phyloP scores from a whole-genome alignment of 1,140 invertebrate species.

The Procambarus clarkii region DNA sequence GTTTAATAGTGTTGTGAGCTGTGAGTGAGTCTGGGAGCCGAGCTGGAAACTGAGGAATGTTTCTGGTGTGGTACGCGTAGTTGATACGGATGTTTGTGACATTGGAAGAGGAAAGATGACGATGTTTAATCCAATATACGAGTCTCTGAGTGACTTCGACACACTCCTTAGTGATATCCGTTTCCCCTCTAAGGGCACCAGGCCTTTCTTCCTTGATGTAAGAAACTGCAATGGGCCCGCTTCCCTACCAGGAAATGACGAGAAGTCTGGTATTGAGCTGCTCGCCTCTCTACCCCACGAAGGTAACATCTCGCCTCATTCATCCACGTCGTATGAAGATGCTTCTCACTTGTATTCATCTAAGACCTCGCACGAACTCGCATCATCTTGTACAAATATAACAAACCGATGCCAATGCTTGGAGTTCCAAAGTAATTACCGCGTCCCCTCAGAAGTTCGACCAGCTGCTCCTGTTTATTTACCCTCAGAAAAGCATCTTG shows the following conservation, averaged over 20 bases:
- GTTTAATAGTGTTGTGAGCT: too few species aligned
- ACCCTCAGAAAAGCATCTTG: background rate
- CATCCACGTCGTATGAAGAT: background rate
- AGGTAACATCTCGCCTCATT: background rate
- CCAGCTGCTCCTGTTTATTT: background rate
- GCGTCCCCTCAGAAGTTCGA: background rate
- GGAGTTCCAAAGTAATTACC: background rate
- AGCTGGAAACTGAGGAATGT: background rate
- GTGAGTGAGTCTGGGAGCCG: too few species aligned
- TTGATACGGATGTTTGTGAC: background rate
- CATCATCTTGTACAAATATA: background rate
- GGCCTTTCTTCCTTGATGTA: background rate
- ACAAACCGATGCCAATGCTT: background rate
- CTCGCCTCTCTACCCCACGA: background rate
- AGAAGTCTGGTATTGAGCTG: background rate
- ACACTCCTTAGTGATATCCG: background rate
- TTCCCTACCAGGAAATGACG: background rate
- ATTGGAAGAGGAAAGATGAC: background rate
- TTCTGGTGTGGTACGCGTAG: background rate
- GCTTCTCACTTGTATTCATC: background rate
- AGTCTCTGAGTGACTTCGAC: conserved; percentile 34
- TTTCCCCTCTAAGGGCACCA: background rate
- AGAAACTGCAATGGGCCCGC: background rate
- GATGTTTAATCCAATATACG: conserved; percentile 48
- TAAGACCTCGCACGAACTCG: background rate